phyloP scores from a whole-genome alignment of 2,888 invertebrate genomes.

The Coleophora flavipennella region DNA sequence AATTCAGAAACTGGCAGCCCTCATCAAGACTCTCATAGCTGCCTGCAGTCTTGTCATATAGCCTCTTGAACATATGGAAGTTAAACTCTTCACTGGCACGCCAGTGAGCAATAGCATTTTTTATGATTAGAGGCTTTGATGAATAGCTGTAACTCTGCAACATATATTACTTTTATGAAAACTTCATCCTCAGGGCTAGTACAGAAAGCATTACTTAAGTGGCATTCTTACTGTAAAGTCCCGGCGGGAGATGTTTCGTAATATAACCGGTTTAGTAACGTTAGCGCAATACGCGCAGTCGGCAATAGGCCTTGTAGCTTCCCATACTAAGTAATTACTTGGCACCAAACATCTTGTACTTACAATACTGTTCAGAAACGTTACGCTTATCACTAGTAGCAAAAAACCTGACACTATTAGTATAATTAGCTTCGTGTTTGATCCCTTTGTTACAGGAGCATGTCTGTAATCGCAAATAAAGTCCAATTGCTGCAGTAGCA shows the following conservation, averaged over 20 bases:
- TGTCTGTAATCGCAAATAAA: conserved; percentile 32
- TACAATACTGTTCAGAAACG: conserved; percentile 44
- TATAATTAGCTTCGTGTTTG: conserved; percentile 30
- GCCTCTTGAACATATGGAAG: conserved; percentile 77
- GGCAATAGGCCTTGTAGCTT: conserved; percentile 86
- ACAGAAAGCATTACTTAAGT: neutral
- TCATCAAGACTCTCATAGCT: conserved; percentile 83
- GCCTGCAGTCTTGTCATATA: conserved; percentile 78
- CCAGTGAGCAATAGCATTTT: conserved; percentile 83
- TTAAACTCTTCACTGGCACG: conserved; percentile 78
- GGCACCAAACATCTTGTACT: conserved; percentile 83
- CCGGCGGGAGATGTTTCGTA: conserved; percentile 78
- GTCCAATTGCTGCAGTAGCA: conserved; percentile 33
- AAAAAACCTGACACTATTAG: conserved; percentile 27
- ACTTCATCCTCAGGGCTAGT: neutral
- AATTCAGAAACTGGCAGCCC: conserved; percentile 90
- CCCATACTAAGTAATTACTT: conserved; percentile 90
- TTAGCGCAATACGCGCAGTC: conserved; percentile 85
- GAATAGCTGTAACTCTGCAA: conserved; percentile 80
- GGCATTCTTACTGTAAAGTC: conserved; percentile 71
- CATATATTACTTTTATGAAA: neutral
- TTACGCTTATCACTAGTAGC: conserved; percentile 31
- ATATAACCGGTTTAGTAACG: conserved; percentile 76
- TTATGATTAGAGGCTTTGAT: conserved; percentile 84
- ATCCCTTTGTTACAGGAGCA: conserved; percentile 22